Evolutionary conservation across 2,888 invertebrate species (phyloP).

Genomic region (Timema cristinae): DNA sequence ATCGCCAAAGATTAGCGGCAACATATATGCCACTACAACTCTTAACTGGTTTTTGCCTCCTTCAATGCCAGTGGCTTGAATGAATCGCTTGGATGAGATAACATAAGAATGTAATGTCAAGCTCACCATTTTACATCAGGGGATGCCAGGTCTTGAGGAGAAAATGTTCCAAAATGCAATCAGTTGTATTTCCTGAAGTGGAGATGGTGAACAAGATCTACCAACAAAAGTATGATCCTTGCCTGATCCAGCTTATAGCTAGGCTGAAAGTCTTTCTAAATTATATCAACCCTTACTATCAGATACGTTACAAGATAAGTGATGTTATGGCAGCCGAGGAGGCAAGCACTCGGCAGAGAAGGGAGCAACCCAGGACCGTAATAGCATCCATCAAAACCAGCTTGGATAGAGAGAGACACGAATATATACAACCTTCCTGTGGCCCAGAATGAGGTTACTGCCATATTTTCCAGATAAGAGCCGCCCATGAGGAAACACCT

Average conservation of each 20-base stretch:
- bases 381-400: not conserved
- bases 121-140: not conserved
- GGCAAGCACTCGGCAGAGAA: not conserved
- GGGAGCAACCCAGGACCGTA: not conserved
- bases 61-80: not conserved
- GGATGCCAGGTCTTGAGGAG: not conserved
- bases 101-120: not conserved
- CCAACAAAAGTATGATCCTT: not conserved
- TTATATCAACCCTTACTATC: not conserved
- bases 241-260: not conserved
- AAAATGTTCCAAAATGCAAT: not conserved
- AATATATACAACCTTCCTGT: slow-evolving; percentile 1
- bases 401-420: not conserved
- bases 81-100: not conserved
- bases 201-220: not conserved
- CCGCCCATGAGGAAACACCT: not conserved
- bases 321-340: not conserved
- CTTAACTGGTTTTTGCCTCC: not conserved
- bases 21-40: not conserved
- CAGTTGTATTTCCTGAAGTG: not conserved
- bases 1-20: not conserved
- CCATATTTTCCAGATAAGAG: not conserved
- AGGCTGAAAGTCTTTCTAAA: not conserved
- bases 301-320: not conserved
- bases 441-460: not conserved